Evolutionary conservation across 2,797 vertebrate species (phyloP).

Genomic region (Sebastes aleutianus): DNA sequence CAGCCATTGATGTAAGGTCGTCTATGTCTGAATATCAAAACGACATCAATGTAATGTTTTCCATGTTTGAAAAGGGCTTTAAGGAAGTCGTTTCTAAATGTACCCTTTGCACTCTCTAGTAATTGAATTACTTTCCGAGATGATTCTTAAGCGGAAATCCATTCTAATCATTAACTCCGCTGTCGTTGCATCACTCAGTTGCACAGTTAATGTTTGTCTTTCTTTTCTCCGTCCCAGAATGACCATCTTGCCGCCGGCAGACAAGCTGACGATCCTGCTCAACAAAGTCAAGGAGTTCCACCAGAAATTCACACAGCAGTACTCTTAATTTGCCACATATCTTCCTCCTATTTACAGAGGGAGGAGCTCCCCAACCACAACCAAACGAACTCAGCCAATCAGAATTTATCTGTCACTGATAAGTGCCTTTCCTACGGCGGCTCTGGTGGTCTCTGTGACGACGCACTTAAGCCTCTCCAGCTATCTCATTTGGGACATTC

Average conservation of each 20-base stretch:
- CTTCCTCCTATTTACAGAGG: neutral
- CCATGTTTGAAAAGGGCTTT: neutral
- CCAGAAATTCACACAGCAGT: slow-evolving; percentile 84
- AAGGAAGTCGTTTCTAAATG: neutral
- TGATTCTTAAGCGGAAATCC: neutral
- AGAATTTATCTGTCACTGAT: slow-evolving; percentile 39
- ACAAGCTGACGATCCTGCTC: slow-evolving; percentile 87
- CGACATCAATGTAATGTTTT: neutral
- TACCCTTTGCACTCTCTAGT: neutral
- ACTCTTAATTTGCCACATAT: slow-evolving; percentile 73
- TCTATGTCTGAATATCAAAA: neutral
- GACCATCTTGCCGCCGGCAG: slow-evolving; percentile 89
- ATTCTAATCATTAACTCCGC: neutral
- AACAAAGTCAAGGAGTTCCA: slow-evolving; percentile 90
- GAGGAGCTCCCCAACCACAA: slow-evolving; percentile 17
- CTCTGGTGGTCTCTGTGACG: slow-evolving; percentile 63
- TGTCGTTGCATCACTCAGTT: neutral
- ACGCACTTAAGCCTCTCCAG: slow-evolving; percentile 51
- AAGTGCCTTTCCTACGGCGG: slow-evolving; percentile 68
- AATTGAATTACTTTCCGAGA: neutral
- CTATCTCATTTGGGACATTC: slow-evolving; percentile 34
- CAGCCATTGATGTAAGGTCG: neutral
- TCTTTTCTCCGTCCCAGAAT: slow-evolving; percentile 78
- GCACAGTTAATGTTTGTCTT: neutral
- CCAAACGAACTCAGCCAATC: slow-evolving; percentile 42